Percentiles rank a stretch among this genome's conserved stretches.
These are phyloP conservation scores for Cinara cedri DNA, from an alignment of 2,888 invertebrate genomes.

Conservation along the genomic window DNA sequence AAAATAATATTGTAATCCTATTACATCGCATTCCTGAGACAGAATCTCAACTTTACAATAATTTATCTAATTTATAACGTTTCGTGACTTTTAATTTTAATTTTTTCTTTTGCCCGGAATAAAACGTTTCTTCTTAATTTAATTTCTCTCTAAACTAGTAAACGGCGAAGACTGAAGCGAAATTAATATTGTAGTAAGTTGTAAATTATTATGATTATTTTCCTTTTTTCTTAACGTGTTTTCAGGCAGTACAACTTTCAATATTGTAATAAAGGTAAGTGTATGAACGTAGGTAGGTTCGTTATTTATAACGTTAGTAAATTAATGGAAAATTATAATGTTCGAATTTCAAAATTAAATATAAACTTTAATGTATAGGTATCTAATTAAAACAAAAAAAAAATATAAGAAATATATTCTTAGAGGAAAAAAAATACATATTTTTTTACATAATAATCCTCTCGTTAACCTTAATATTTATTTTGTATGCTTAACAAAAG, in stretches of 20 bases:
- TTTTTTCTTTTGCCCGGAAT: neutral
- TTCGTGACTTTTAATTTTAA: neutral
- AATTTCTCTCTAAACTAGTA: neutral
- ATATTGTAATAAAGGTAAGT: neutral
- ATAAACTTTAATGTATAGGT: too few species aligned
- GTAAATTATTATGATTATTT: neutral
- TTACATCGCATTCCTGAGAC: neutral
- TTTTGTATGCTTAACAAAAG: too few species aligned
- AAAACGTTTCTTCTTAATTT: neutral
- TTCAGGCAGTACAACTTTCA: neutral
- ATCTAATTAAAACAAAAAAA: too few species aligned
- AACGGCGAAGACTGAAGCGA: neutral
- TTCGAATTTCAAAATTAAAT: neutral
- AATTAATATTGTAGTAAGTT: neutral
- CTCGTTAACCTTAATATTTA: too few species aligned
- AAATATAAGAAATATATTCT: too few species aligned
- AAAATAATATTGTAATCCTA: neutral
- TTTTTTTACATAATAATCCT: too few species aligned
- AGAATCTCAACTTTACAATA: neutral
- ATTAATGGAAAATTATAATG: neutral
- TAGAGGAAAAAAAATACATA: too few species aligned
- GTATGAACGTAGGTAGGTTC: too few species aligned
- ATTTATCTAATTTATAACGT: constrained; percentile 5
- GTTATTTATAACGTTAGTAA: too few species aligned
- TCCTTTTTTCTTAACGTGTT: neutral